Conservation (phyloP, 2,888 invertebrate genomes). For the Andrena bicolor region DNA sequence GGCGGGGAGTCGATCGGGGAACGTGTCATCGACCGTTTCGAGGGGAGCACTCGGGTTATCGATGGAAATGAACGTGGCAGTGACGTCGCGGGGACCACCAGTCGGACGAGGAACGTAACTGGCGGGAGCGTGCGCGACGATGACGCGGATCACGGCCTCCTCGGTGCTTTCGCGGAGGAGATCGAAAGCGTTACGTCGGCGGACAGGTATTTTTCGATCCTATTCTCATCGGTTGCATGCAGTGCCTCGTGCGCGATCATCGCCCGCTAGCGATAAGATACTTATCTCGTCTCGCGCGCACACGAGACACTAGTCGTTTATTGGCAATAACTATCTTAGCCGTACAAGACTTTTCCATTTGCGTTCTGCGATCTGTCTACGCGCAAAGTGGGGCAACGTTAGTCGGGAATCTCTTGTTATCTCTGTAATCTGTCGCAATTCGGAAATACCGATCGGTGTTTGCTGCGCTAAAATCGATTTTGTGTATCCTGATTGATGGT, state of each 20-base stretch:
- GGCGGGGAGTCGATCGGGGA: background rate
- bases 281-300: background rate
- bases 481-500: background rate
- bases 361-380: background rate
- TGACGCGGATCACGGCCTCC: conserved; percentile 17
- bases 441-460: background rate
- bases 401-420: background rate
- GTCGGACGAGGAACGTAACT: conserved; percentile 39
- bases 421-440: background rate
- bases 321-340: background rate
- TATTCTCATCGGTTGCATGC: background rate
- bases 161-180: conserved; percentile 21
- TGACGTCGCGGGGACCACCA: conserved; percentile 6
- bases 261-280: background rate
- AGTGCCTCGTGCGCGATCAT: too few relatives aligned
- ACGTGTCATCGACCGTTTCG: background rate
- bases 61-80: conserved; percentile 9
- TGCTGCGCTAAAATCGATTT: background rate
- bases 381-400: background rate
- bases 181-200: background rate
- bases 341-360: conserved; percentile 1
- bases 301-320: background rate
- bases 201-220: conserved; percentile 45
- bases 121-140: conserved; percentile 3
- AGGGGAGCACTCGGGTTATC: conserved; percentile 19